Evolutionary conservation across 2,888 invertebrate genomes (phyloP).

Genomic region (Prosopocoilus inquinatus): DNA sequence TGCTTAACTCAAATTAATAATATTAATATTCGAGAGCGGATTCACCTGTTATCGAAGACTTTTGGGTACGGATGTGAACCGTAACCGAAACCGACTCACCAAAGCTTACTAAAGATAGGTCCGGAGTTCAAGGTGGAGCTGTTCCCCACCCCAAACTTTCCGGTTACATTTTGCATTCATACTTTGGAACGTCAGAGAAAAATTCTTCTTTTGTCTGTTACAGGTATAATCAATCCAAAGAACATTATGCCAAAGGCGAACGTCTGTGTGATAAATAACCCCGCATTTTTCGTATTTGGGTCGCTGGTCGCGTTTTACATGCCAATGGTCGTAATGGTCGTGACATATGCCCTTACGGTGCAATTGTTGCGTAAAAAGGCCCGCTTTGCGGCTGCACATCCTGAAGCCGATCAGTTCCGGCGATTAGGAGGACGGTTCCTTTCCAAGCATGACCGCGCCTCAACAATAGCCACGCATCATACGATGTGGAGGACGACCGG

Average conservation of each 20-base stretch:
- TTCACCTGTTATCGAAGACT: no score
- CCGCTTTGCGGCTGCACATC: slow-evolving; percentile 66
- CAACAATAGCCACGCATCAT: slow-evolving; percentile 36
- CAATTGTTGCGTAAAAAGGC: slow-evolving; percentile 80
- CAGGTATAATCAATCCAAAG: slow-evolving; percentile 71
- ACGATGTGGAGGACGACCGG: slow-evolving; percentile 49
- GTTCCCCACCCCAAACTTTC: no score
- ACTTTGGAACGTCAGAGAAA: no score
- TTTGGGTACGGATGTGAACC: no score
- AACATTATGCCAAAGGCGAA: slow-evolving; percentile 80
- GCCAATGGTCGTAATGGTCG: slow-evolving; percentile 93
- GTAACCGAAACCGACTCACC: no score
- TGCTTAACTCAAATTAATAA: no score
- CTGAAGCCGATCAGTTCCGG: slow-evolving; percentile 60
- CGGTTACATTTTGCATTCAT: no score
- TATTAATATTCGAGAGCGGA: no score
- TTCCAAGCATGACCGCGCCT: slow-evolving; percentile 39
- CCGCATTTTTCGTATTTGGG: slow-evolving; percentile 86
- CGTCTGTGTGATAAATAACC: slow-evolving; percentile 79
- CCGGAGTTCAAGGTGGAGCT: no score
- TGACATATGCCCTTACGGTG: slow-evolving; percentile 87
- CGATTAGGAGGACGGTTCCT: slow-evolving; percentile 51
- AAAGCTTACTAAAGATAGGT: no score
- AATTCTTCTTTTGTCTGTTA: slow-evolving; percentile 25
- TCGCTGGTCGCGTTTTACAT: slow-evolving; percentile 93